Evolutionary conservation across 2,888 invertebrate genomes (phyloP), one percentile per base, ranked within the genome.

Genomic region (Tiliacea aurago): DNA sequence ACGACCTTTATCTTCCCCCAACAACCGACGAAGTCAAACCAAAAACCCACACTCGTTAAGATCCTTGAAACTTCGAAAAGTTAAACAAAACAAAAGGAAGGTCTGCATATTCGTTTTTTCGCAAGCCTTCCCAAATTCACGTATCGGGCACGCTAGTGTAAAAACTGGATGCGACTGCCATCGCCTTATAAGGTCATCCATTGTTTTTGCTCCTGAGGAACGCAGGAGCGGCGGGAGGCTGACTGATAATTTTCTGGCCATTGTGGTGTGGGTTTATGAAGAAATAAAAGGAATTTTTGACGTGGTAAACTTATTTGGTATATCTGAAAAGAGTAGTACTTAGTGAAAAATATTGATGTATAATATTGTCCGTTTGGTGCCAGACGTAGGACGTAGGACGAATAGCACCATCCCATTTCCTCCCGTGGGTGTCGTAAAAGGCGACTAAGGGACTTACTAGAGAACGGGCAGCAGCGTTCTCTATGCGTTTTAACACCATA

Each of bases 181-280:
- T 85, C 88, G 86, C 93, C 93, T 89, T 93, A 92, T 91, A 93
- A 90, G 93, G 93, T 88, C 88, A 86, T 73, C 91, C 91, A 92
- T 94, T 94, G 94, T 94, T 94, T 94, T 93, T 94, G 87, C 89
- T 78, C 74, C 51, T 41, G 63, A 74, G 79, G 80, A 70, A 83
- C 73, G 70, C 90, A 87, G 89, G 81, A 71, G 78, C 84, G 86
- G 80, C 80, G 77, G 68, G 66, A 62, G 63, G 28, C 64, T 37
- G 56, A 0, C 23, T 43, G 51, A 70, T 73, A 75, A 79, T 69
- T 71, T 59, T 79, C 58, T 70, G 45, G 11, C 56, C 62, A 6
- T 66, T 73, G 66, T 73, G 15, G n/a, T 63, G 15, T 33, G 23
- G 47, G 41, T 58, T 66, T 66, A 73, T 43, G 33, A 53, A 47